Base-by-base conservation (phyloP, 1,140 invertebrate genomes). In the Drosophila orosa region DNA sequence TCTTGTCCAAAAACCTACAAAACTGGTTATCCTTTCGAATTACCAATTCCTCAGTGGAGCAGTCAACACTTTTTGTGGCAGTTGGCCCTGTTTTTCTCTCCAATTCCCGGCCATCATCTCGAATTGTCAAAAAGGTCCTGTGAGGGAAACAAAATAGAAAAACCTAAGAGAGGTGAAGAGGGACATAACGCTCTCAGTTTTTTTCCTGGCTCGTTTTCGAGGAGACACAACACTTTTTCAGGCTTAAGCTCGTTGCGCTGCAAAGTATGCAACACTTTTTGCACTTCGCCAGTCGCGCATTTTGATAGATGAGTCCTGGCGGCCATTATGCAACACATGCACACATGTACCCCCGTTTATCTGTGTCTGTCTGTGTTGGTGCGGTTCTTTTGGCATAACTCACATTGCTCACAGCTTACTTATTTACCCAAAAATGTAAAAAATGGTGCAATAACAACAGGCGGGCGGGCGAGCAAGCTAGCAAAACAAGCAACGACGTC, bases 241-340 rank as follows among this genome's bases (percentile, higher is more conserved):
- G 47, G 9, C 59, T 58, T 48, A 56, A 68, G 60, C 66, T 66
- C 74, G 62, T 78, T 67, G 62, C 61, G 67, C 78, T 74, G 66
- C 65, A 78, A 85, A 80, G 81, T 81, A 75, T 86, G 81, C 77
- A 80, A 60, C 80, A 80, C 47, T 86, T 80, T 87, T 87, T 89
- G 78, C 59, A 57, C 71, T 73, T 40, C 55, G 63, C 73, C 68
- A 72, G 62, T 78, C 66, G 80, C 72, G 80, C 78, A 83, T 79
- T 83, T 87, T 87, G 84, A 87, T 87, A 89, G 83, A 86, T 86
- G 82, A 87, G 79, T 80, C 80, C 73, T 87, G 74, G 75, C 80
- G 80, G 75, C 83, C 75, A 87, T 87, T 87, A 87, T 89, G 84
- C 84, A 87, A 78, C 73, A 55, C 61, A 55, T 24, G 7, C 25